Conservation (phyloP, 2,113 vertebrate species). For the Cryptotis parvus region DNA sequence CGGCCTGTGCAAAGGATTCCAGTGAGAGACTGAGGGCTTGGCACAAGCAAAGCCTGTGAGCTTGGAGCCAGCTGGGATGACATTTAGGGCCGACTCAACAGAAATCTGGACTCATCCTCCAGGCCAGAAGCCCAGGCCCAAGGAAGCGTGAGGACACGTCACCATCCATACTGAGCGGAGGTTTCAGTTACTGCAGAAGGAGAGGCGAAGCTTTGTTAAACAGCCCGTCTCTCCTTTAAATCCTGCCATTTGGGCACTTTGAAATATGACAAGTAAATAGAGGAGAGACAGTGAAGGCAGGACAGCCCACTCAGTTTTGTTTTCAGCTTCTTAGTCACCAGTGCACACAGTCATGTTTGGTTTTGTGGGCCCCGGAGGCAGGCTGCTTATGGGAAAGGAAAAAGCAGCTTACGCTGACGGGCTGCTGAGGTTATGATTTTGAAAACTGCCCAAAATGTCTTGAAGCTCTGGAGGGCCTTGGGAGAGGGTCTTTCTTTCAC, state of each 20-base stretch:
- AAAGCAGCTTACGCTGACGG: not conserved
- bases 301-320: slow-evolving; percentile 11
- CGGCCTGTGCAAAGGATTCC: not conserved
- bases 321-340: slow-evolving; percentile 20
- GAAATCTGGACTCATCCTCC: not conserved
- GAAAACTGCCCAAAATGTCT: not conserved
- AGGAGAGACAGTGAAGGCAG: slow-evolving; percentile 22
- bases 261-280: slow-evolving; percentile 47
- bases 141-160: not conserved
- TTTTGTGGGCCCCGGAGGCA: slow-evolving; percentile 24
- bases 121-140: not conserved
- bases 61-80: not conserved
- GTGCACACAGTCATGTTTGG: not conserved
- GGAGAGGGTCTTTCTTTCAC: not conserved
- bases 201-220: not conserved
- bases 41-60: not conserved
- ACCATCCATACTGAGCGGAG: not conserved
- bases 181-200: slow-evolving; percentile 52
- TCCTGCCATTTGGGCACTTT: slow-evolving; percentile 41
- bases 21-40: not conserved
- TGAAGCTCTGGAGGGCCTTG: not conserved
- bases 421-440: slow-evolving; percentile 41
- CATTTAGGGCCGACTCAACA: not conserved
- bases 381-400: not conserved
- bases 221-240: slow-evolving; percentile 45